Conservation (phyloP, 2,797 vertebrate genomes). For the Lutjanus campechanus region DNA sequence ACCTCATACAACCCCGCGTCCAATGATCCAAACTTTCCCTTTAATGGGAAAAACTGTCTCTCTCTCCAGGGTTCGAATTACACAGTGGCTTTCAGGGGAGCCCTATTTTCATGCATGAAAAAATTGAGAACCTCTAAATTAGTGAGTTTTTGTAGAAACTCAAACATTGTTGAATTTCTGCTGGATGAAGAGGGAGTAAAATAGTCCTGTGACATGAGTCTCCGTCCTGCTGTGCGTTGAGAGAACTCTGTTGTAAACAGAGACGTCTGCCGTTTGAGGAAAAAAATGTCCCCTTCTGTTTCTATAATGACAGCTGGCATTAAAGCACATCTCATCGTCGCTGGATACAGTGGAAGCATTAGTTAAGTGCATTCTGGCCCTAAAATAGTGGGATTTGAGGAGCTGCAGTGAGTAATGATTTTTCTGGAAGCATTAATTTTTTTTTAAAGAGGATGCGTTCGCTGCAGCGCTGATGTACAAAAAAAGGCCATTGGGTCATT, state of each 20-base stretch:
- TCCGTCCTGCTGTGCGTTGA: conserved; percentile 11
- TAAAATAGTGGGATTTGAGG: conserved; percentile 50
- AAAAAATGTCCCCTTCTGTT: conserved; percentile 47
- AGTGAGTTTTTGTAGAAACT: not conserved
- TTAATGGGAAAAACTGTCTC: too few relatives aligned
- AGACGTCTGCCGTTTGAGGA: conserved; percentile 8
- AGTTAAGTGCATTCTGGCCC: conserved; percentile 14
- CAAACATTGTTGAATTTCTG: not conserved
- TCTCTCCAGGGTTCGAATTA: too few relatives aligned
- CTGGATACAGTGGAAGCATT: conserved; percentile 29
- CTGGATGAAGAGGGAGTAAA: not conserved
- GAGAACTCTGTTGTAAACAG: conserved; percentile 7
- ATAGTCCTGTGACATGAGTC: not conserved
- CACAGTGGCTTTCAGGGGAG: too few relatives aligned
- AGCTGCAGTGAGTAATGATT: not conserved
- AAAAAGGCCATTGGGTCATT: conserved; percentile 60
- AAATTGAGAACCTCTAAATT: too few relatives aligned
- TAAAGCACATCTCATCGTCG: conserved; percentile 18
- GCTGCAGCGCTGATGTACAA: conserved; percentile 6
- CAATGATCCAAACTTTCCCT: too few relatives aligned
- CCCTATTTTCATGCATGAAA: too few relatives aligned
- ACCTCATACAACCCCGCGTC: too few relatives aligned
- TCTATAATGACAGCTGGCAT: conserved; percentile 41
- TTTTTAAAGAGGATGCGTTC: conserved; percentile 27
- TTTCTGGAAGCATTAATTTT: conserved; percentile 51